Percentiles rank a stretch among this genome's conserved stretches.
These are phyloP conservation scores for Gymnopithys bicolor DNA, from an alignment of 2,797 vertebrate species.

Conservation along the genomic window DNA sequence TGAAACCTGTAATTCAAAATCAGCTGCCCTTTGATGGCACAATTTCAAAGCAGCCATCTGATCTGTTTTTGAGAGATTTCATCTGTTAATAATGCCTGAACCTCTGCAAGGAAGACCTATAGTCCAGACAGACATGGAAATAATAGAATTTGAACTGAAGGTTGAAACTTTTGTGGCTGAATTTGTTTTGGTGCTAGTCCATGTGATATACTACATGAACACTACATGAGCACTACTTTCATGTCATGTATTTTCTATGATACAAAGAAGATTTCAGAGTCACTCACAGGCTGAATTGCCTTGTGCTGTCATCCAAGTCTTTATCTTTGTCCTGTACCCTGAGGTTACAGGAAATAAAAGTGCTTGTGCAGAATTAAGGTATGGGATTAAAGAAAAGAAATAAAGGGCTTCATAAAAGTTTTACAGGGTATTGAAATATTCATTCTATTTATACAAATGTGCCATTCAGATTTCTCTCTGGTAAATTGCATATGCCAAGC, in stretches of 20 bases:
- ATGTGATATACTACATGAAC: neutral
- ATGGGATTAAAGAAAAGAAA: constrained; percentile 25
- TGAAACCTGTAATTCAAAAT: neutral
- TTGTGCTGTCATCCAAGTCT: neutral
- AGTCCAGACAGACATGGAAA: neutral
- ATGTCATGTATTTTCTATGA: neutral
- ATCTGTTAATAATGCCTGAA: neutral
- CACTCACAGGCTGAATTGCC: neutral
- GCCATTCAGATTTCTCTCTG: constrained; percentile 27
- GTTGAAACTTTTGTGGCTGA: neutral
- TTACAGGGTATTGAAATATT: constrained; percentile 55
- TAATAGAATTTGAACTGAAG: neutral
- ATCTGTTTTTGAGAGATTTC: neutral
- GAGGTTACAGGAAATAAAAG: constrained; percentile 6
- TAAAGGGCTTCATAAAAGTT: constrained; percentile 52
- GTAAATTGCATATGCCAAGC: constrained; percentile 22
- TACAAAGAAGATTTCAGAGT: neutral
- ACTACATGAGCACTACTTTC: neutral
- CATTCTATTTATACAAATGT: constrained; percentile 37
- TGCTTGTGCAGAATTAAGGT: neutral
- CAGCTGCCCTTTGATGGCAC: neutral
- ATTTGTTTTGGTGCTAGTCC: neutral
- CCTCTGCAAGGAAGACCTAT: neutral
- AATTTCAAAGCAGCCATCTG: neutral
- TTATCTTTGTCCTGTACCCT: neutral